Conservation (phyloP, 2,888 invertebrate genomes). For the Eretmocerus hayati region DNA sequence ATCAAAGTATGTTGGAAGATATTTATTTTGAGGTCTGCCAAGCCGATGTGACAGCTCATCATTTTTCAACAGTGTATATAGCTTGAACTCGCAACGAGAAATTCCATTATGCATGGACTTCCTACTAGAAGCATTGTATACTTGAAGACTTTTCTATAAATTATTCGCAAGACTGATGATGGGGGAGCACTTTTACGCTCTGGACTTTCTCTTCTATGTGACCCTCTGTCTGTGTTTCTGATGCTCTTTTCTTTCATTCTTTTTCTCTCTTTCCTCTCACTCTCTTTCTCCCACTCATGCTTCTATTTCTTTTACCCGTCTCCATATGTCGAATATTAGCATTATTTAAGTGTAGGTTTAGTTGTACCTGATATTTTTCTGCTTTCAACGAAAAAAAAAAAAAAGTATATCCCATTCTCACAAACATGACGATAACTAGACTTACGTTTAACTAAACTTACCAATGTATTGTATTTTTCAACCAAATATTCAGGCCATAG, state of each 20-base stretch:
- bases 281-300: too few relatives aligned
- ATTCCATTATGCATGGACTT: constrained; percentile 11
- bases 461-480: too few relatives aligned
- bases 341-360: not conserved
- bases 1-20: too few relatives aligned
- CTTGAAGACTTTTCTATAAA: constrained; percentile 20
- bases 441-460: too few relatives aligned
- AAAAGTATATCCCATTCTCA: too few relatives aligned
- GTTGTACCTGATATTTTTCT: too few relatives aligned
- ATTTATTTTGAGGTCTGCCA: constrained; percentile 18
- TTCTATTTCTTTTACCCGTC: too few relatives aligned
- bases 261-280: not conserved
- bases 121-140: constrained; percentile 3
- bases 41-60: constrained; percentile 10
- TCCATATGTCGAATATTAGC: too few relatives aligned
- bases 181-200: constrained; percentile 5
- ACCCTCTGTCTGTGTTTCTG: not conserved
- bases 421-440: too few relatives aligned
- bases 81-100: not conserved
- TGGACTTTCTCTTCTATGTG: constrained; percentile 7
- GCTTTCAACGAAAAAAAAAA: too few relatives aligned
- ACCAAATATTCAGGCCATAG: too few relatives aligned
- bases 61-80: constrained; percentile 17
- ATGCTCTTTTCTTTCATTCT: not conserved
- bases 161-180: constrained; percentile 16